Percentiles rank a stretch among this genome's conserved stretches.
Evolutionary conservation across 2,113 vertebrate species (phyloP).

Genomic region (Catagonus wagneri): DNA sequence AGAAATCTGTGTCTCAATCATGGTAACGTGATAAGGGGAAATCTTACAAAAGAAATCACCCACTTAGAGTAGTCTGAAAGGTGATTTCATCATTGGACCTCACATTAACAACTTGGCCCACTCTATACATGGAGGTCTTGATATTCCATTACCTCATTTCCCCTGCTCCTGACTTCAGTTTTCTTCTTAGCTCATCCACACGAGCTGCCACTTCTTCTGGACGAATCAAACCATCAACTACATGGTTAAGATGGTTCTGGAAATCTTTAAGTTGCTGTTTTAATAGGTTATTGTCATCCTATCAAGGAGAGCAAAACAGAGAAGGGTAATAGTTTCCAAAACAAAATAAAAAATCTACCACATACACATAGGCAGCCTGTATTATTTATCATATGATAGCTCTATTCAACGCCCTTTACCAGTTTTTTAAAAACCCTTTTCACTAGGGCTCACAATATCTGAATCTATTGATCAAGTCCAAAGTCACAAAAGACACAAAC

Average conservation of each 20-base stretch:
- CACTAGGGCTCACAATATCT: neutral
- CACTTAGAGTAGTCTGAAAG: neutral
- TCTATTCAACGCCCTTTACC: neutral
- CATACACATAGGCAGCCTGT: neutral
- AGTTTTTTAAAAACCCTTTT: neutral
- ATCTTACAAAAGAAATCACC: neutral
- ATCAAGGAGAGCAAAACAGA: neutral
- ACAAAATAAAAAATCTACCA: conserved; percentile 2
- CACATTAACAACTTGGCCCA: neutral
- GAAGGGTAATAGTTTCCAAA: neutral
- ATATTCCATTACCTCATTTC: conserved; percentile 86
- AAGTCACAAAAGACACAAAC: neutral
- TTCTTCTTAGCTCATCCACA: conserved; percentile 86
- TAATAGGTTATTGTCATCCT: conserved; percentile 88
- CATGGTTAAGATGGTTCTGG: conserved; percentile 87
- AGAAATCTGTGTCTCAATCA: neutral
- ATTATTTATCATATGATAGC: neutral
- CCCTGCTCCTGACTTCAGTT: conserved; percentile 85
- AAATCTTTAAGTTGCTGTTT: conserved; percentile 88
- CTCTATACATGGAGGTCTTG: neutral
- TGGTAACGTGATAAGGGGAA: neutral
- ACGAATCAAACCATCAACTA: conserved; percentile 83
- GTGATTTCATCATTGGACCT: neutral
- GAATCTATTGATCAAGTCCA: neutral
- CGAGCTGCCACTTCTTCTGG: conserved; percentile 86